These are phyloP conservation scores for Gasterosteus aculeatus DNA, from an alignment of 2,113 vertebrate genomes.

Conservation along the genomic window DNA sequence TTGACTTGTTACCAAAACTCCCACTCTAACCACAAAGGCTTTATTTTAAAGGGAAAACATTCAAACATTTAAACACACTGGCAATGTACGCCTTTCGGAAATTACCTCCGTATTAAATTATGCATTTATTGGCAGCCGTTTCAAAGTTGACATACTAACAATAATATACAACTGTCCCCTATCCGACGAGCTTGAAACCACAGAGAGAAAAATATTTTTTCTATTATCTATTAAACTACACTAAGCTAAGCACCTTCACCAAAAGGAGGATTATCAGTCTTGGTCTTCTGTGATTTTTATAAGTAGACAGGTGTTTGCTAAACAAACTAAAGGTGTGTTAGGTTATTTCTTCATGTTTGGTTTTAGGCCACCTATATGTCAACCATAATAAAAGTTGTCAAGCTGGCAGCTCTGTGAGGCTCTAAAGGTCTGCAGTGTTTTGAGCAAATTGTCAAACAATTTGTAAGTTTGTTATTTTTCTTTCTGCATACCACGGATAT, in stretches of 20 bases:
- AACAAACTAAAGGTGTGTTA: too few species aligned
- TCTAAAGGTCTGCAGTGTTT: too few species aligned
- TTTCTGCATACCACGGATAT: neutral
- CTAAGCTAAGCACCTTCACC: neutral
- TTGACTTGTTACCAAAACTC: constrained; percentile 28
- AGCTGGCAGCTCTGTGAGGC: too few species aligned
- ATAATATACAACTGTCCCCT: neutral
- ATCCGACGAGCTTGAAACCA: neutral
- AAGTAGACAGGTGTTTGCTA: too few species aligned
- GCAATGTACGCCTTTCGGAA: neutral
- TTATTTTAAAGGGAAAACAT: neutral
- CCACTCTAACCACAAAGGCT: constrained; percentile 31
- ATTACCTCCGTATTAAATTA: neutral
- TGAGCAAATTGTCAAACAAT: too few species aligned
- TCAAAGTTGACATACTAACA: neutral
- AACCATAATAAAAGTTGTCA: too few species aligned
- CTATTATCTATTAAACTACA: neutral
- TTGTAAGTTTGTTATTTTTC: neutral
- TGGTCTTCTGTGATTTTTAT: too few species aligned
- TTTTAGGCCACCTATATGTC: too few species aligned
- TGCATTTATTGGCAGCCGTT: neutral
- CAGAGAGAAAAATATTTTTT: neutral
- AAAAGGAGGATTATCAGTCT: neutral
- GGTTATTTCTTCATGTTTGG: too few species aligned
- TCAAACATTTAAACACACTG: neutral